phyloP scores from a whole-genome alignment of 2,113 vertebrate genomes.

The Myocastor coypus region DNA sequence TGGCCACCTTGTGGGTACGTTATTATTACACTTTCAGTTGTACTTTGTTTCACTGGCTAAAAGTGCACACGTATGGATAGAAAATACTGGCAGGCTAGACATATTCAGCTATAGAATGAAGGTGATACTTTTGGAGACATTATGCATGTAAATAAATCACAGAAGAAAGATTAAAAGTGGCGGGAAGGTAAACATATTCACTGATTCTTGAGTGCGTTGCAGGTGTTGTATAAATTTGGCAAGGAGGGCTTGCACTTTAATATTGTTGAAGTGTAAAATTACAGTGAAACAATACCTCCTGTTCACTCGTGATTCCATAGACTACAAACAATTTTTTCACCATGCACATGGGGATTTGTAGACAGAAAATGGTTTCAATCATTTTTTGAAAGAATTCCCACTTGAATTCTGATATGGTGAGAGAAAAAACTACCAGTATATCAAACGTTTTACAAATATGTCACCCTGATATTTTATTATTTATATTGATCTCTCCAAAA shows the following conservation, averaged over 20 bases:
- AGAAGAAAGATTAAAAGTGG: background rate
- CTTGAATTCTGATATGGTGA: background rate
- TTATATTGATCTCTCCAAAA: background rate
- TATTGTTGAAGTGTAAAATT: background rate
- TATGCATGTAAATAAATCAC: background rate
- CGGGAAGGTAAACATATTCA: slow-evolving; percentile 20
- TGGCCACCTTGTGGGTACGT: background rate
- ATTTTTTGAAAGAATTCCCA: slow-evolving; percentile 48
- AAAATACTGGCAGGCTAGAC: background rate
- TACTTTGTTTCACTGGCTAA: background rate
- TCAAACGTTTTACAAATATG: background rate
- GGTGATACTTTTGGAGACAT: background rate
- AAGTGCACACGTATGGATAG: slow-evolving; percentile 6
- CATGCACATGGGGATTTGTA: background rate
- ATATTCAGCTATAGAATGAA: slow-evolving; percentile 36
- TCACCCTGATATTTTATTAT: background rate
- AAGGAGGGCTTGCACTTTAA: background rate
- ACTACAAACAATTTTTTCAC: background rate
- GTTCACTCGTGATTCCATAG: background rate
- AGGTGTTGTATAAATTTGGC: background rate
- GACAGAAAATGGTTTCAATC: slow-evolving; percentile 14
- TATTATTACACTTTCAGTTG: background rate
- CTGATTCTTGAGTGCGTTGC: background rate
- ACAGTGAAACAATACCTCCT: background rate
- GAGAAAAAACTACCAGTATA: background rate